Evolutionary conservation across 2,113 vertebrate species (phyloP).

Genomic region (Chaetops frenatus): DNA sequence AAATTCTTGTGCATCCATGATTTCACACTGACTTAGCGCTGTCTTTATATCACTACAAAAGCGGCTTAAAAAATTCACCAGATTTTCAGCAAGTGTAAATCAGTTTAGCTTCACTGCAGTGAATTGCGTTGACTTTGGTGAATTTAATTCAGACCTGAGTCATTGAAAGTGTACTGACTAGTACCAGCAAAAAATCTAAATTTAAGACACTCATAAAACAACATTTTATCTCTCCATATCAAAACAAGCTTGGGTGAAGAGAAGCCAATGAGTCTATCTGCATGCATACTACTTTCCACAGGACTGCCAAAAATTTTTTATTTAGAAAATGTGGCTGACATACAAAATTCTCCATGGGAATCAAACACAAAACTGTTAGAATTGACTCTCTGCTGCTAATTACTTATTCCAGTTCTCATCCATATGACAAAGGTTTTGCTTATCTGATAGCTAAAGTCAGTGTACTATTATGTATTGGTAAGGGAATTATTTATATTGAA

Average conservation of each 20-base stretch:
- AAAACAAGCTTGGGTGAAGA: neutral
- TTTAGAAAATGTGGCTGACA: neutral
- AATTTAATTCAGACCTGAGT: neutral
- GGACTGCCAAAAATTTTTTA: neutral
- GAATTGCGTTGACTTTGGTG: neutral
- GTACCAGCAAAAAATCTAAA: neutral
- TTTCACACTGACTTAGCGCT: neutral
- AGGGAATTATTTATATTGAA: constrained; percentile 18
- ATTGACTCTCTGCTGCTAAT: neutral
- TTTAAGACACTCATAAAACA: neutral
- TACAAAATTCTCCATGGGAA: neutral
- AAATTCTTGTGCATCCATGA: neutral
- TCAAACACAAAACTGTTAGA: neutral
- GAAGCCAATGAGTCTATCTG: neutral
- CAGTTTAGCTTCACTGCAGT: neutral
- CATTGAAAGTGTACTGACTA: neutral
- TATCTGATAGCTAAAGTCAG: neutral
- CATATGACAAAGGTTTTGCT: neutral
- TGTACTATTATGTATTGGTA: neutral
- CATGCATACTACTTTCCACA: neutral
- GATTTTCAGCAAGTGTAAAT: neutral
- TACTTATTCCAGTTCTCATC: neutral
- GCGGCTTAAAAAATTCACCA: neutral
- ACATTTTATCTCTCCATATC: neutral
- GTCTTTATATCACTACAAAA: neutral